phyloP scores from a whole-genome alignment of 2,888 invertebrate genomes.

The Tryphoninae sp. region DNA sequence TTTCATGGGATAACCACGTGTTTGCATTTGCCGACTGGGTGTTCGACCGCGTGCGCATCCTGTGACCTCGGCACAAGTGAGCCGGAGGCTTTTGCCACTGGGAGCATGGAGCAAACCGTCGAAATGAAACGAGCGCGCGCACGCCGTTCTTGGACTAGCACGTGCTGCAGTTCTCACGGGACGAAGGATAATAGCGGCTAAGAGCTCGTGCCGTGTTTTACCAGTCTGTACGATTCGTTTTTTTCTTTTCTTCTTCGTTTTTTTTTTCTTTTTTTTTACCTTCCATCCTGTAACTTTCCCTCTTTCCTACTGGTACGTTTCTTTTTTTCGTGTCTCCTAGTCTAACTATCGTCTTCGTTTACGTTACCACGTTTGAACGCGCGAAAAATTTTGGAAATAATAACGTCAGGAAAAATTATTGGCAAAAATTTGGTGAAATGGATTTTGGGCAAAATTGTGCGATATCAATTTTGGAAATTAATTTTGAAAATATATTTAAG shows the following conservation, averaged over 20 bases:
- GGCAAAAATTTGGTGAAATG: too few species aligned
- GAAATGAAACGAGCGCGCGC: conserved; percentile 41
- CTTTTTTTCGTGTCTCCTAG: too few species aligned
- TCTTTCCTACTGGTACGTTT: background rate
- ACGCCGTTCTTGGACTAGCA: conserved; percentile 57
- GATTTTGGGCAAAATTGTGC: too few species aligned
- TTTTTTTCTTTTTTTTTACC: conserved; percentile 14
- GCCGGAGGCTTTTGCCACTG: background rate
- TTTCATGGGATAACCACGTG: conserved; percentile 37
- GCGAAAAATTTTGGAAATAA: too few species aligned
- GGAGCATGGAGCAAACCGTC: conserved; percentile 13
- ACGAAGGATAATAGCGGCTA: conserved; percentile 55
- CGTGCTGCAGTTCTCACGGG: conserved; percentile 68
- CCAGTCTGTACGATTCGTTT: conserved; percentile 54
- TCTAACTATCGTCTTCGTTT: too few species aligned
- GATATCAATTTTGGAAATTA: too few species aligned
- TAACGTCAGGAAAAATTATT: too few species aligned
- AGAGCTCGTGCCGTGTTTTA: conserved; percentile 56
- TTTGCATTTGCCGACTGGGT: conserved; percentile 12
- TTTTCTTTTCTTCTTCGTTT: conserved; percentile 15
- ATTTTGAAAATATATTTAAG: too few species aligned
- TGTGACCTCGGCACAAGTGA: conserved; percentile 27
- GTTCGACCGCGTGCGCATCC: conserved; percentile 37
- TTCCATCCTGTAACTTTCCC: conserved; percentile 10
- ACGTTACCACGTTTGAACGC: too few species aligned